A percentile compares a stretch with the other conserved stretches of the same genome.
phyloP scores from a whole-genome alignment of 2,888 invertebrate species.

The Phortica okadai region DNA sequence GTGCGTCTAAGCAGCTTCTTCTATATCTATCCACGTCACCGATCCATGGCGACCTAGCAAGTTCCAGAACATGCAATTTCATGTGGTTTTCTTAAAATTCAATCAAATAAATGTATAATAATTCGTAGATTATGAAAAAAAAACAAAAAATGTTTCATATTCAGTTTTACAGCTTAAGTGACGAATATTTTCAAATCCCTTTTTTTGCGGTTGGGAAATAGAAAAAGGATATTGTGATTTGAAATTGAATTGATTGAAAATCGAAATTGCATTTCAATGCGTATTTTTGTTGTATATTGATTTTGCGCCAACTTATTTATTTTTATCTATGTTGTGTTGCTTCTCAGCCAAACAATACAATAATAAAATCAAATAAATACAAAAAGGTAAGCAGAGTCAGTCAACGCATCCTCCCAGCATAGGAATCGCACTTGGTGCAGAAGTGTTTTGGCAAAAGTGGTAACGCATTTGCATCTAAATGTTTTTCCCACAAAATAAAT shows the following conservation, averaged over 20 bases:
- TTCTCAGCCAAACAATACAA: neutral
- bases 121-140: neutral
- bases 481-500: slow-evolving; percentile 21
- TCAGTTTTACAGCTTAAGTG: too few relatives aligned
- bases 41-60: neutral
- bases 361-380: neutral
- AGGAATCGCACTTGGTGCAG: neutral
- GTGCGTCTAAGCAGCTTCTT: slow-evolving; percentile 1
- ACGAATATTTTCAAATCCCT: too few relatives aligned
- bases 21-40: slow-evolving; percentile 21
- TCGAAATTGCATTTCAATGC: slow-evolving; percentile 20
- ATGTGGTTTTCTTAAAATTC: neutral
- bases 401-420: neutral
- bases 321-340: slow-evolving; percentile 2
- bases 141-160: too few relatives aligned
- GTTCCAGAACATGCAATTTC: neutral
- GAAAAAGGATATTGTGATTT: slow-evolving; percentile 24
- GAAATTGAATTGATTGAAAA: slow-evolving; percentile 29
- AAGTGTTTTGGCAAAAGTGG: slow-evolving; percentile 1
- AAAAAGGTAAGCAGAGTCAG: neutral
- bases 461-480: slow-evolving; percentile 25
- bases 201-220: neutral
- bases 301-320: neutral
- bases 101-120: neutral
- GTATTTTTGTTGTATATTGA: neutral